Percentiles rank a stretch among this genome's conserved stretches.
These are phyloP conservation scores for Gobiocypris rarus DNA, from an alignment of 2,113 vertebrate genomes.

Conservation along the genomic window DNA sequence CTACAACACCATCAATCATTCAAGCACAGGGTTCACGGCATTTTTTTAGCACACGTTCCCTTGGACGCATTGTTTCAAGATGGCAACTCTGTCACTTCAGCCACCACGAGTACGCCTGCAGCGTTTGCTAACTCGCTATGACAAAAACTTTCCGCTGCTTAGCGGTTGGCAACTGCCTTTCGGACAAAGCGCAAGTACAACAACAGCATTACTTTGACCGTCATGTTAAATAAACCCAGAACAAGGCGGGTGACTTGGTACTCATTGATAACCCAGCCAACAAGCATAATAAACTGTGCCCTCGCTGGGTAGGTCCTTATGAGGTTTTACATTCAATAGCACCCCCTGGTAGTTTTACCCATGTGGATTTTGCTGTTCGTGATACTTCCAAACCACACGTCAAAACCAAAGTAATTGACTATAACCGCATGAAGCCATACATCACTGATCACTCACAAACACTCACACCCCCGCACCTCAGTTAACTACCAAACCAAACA, in stretches of 20 bases:
- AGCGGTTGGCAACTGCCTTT: not conserved
- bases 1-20: conserved; percentile 38
- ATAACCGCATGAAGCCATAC: not conserved
- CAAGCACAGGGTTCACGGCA: conserved; percentile 16
- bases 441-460: not conserved
- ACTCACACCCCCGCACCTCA: not conserved
- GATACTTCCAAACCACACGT: not conserved
- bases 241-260: conserved; percentile 10
- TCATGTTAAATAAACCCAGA: conserved; percentile 6
- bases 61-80: not conserved
- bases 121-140: conserved; percentile 11
- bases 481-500: not conserved
- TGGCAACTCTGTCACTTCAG: not conserved
- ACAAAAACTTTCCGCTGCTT: not conserved
- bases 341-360: not conserved
- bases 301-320: conserved; percentile 1
- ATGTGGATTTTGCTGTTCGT: conserved; percentile 1
- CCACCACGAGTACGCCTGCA: not conserved
- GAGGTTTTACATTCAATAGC: not conserved
- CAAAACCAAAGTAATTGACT: not conserved
- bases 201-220: conserved; percentile 27
- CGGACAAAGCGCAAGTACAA: conserved; percentile 8
- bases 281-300: conserved; percentile 8
- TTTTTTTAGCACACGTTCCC: conserved; percentile 35
- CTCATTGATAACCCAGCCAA: conserved; percentile 19